phyloP scores from a whole-genome alignment of 2,888 invertebrate species.

The Xestia rhomboidea region DNA sequence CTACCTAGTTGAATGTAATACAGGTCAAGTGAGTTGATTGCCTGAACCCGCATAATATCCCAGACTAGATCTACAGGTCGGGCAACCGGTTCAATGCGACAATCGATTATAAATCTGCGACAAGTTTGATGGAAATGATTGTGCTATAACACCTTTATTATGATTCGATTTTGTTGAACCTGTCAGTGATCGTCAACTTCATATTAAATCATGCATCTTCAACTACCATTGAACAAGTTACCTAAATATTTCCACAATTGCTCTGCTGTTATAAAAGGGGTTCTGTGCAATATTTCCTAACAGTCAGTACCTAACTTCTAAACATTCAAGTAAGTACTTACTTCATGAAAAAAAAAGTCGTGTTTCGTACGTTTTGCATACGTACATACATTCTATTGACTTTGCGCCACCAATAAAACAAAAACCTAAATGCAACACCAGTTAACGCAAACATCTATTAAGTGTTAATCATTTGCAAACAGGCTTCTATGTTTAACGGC shows the following conservation, averaged over 20 bases:
- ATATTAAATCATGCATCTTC: slow-evolving; percentile 27
- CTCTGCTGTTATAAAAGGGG: background rate
- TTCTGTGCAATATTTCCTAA: background rate
- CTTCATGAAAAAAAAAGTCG: background rate
- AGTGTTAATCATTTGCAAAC: slow-evolving; percentile 26
- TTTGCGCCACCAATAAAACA: background rate
- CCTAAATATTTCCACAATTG: slow-evolving; percentile 1
- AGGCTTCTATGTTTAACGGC: slow-evolving; percentile 19
- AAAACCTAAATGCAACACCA: background rate
- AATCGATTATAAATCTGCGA: slow-evolving; percentile 85
- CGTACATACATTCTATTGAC: background rate
- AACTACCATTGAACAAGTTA: background rate
- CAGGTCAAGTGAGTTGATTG: slow-evolving; percentile 83
- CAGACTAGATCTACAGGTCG: slow-evolving; percentile 79
- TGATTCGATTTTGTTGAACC: slow-evolving; percentile 47
- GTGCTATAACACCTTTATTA: slow-evolving; percentile 67
- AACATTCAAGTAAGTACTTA: background rate
- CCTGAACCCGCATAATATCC: slow-evolving; percentile 84
- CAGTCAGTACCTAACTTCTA: background rate
- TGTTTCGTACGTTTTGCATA: background rate
- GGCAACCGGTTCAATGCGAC: slow-evolving; percentile 78
- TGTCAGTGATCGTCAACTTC: slow-evolving; percentile 46
- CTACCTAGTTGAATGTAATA: slow-evolving; percentile 82
- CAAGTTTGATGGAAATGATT: slow-evolving; percentile 68
- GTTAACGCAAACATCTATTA: slow-evolving; percentile 27